Evolutionary conservation across 2,113 vertebrate species (phyloP).

Genomic region (Pristiophorus japonicus): DNA sequence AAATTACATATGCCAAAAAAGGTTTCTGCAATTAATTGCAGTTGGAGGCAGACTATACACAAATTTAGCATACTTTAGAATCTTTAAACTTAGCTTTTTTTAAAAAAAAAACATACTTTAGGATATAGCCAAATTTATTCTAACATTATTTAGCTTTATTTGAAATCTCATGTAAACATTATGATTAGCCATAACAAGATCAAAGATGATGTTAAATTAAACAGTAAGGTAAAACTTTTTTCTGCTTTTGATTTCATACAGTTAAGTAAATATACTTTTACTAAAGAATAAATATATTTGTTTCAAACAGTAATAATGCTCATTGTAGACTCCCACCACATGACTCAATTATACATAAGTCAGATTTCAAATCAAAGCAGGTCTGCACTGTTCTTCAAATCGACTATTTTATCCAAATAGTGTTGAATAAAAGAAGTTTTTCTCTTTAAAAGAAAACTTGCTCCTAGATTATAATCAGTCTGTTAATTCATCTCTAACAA

Average conservation of each 20-base stretch:
- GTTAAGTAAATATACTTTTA: neutral
- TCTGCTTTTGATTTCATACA: neutral
- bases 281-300: neutral
- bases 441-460: too few species aligned
- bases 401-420: neutral
- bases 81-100: neutral
- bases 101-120: neutral
- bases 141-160: neutral
- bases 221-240: neutral
- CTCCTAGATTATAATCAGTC: neutral
- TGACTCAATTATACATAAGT: neutral
- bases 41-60: neutral
- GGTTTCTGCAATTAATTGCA: neutral
- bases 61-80: neutral
- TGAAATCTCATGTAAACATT: neutral
- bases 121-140: neutral
- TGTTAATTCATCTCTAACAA: neutral
- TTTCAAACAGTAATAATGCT: neutral
- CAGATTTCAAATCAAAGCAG: neutral
- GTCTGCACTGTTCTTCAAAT: neutral
- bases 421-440: neutral
- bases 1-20: neutral
- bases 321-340: neutral
- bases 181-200: neutral
- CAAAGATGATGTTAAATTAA: slow-evolving; percentile 5